phyloP scores from a whole-genome alignment of 1,140 invertebrate species.

The Orussus abietinus region DNA sequence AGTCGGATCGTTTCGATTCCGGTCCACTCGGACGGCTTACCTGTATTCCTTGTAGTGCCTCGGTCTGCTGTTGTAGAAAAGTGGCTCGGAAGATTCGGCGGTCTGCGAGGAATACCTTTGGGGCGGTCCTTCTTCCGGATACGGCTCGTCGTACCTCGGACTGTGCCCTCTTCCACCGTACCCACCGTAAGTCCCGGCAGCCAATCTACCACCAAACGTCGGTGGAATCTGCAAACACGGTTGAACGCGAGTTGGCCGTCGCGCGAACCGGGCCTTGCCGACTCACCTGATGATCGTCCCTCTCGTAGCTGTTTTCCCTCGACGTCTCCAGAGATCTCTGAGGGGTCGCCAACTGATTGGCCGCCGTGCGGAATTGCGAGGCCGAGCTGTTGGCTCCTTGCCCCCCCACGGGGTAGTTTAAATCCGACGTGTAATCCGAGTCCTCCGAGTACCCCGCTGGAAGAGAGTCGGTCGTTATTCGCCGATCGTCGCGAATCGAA shows the following conservation, averaged over 20 bases:
- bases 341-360: conserved; percentile 73
- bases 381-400: conserved; percentile 82
- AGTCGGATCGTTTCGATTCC: too few species aligned
- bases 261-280: too few species aligned
- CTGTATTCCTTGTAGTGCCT: conserved; percentile 59
- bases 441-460: conserved; percentile 94
- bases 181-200: conserved; percentile 42
- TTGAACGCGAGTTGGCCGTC: too few species aligned
- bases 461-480: too few species aligned
- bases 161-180: conserved; percentile 50
- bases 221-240: conserved; percentile 38
- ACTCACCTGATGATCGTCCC: conserved; percentile 61
- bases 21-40: too few species aligned
- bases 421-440: conserved; percentile 94
- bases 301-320: conserved; percentile 79
- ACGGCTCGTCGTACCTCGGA: conserved; percentile 50
- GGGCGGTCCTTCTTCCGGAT: conserved; percentile 52
- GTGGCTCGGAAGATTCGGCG: conserved; percentile 66
- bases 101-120: conserved; percentile 49
- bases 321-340: conserved; percentile 76
- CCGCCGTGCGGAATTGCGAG: conserved; percentile 74
- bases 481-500: too few species aligned
- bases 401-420: conserved; percentile 85
- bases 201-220: conserved; percentile 33
- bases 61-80: conserved; percentile 88